phyloP scores from a whole-genome alignment of 2,113 vertebrate genomes.

The Platanista minor region DNA sequence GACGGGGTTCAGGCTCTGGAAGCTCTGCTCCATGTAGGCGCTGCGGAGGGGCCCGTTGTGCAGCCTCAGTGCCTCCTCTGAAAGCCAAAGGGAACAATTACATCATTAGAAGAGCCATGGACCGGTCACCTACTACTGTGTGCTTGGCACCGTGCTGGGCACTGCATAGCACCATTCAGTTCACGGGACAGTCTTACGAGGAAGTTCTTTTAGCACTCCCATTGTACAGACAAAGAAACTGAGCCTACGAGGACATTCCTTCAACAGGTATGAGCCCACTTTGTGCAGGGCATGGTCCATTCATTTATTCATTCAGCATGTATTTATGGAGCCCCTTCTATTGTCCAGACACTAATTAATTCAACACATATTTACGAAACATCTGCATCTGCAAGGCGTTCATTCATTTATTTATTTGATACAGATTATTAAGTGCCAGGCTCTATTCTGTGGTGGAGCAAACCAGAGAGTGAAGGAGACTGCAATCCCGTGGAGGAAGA shows the following conservation, averaged over 20 bases:
- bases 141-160: rapidly evolving
- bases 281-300: rapidly evolving
- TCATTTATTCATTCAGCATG: background rate
- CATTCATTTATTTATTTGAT: background rate
- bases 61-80: slow-evolving; percentile 91
- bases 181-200: rapidly evolving
- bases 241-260: background rate
- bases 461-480: background rate
- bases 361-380: background rate
- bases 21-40: slow-evolving; percentile 99
- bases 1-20: slow-evolving; percentile 95
- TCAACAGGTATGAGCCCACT: background rate
- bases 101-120: rapidly evolving
- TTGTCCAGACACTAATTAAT: background rate
- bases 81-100: slow-evolving; percentile 57
- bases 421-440: background rate
- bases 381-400: background rate
- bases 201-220: too few relatives aligned
- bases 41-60: slow-evolving; percentile 92
- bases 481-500: too few relatives aligned
- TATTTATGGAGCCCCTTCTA: rapidly evolving
- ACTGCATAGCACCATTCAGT: rapidly evolving
- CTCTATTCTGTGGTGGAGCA: background rate
- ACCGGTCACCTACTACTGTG: rapidly evolving
- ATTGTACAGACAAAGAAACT: background rate